Evolutionary conservation across 92 coral and sea anemone species (phyloP).

Genomic region (Zoanthus sansibaricus): DNA sequence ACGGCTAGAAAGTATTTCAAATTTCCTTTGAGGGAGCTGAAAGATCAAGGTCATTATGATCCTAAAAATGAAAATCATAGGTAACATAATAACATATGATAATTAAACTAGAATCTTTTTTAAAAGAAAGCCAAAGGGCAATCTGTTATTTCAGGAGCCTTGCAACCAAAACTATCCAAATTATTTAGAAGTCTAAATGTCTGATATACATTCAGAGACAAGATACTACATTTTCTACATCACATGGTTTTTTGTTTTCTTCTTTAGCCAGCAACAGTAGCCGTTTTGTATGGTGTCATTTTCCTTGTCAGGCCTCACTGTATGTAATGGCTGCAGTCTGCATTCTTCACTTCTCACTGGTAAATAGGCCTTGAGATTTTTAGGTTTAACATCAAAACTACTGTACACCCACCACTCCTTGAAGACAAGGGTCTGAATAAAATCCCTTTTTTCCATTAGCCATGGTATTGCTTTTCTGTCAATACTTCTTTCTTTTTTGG

Average conservation of each 20-base stretch:
- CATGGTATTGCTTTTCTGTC: slow-evolving; percentile 20
- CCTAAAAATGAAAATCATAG: slow-evolving; percentile 27
- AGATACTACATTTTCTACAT: slow-evolving; percentile 22
- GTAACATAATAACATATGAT: slow-evolving; percentile 27
- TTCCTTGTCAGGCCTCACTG: neutral
- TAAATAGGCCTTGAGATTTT: slow-evolving; percentile 10
- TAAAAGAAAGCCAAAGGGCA: slow-evolving; percentile 19
- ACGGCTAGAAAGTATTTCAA: slow-evolving; percentile 4
- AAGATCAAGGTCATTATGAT: slow-evolving; percentile 25
- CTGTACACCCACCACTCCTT: neutral
- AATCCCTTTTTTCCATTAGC: neutral
- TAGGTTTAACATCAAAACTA: slow-evolving; percentile 14
- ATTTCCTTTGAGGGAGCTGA: slow-evolving; percentile 7
- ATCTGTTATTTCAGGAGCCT: neutral
- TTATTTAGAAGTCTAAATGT: slow-evolving; percentile 1
- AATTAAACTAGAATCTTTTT: slow-evolving; percentile 17
- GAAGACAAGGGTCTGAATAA: neutral
- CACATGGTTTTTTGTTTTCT: neutral
- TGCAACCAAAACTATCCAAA: slow-evolving; percentile 14
- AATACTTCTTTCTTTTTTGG: slow-evolving; percentile 10
- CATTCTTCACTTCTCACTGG: slow-evolving; percentile 14
- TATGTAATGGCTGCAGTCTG: slow-evolving; percentile 17
- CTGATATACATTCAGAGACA: slow-evolving; percentile 12
- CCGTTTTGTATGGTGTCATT: neutral
- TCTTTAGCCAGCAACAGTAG: neutral